Percentiles rank a stretch among this genome's conserved stretches.
Evolutionary conservation across 2,888 invertebrate genomes (phyloP).

Genomic region (Hirtodrosophila duncani): DNA sequence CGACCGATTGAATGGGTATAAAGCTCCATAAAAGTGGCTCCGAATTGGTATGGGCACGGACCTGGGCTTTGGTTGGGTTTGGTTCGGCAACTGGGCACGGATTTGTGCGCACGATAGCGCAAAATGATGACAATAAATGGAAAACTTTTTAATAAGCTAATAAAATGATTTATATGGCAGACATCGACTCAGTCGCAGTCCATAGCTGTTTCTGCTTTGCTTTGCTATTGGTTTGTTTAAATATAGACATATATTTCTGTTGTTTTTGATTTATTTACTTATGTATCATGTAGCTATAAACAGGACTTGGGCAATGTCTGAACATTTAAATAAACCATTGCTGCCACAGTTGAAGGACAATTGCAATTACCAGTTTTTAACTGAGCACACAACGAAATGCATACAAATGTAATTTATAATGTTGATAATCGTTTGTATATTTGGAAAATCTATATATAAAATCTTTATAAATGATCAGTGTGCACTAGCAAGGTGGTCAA

Average conservation of each 20-base stretch:
- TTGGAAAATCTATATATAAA: conserved; percentile 26
- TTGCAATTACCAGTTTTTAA: conserved; percentile 7
- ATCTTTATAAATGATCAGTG: conserved; percentile 1
- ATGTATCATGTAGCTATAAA: conserved; percentile 7
- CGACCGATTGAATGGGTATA: conserved; percentile 65
- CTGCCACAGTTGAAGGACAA: no score
- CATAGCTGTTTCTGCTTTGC: conserved; percentile 32
- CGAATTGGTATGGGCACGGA: conserved; percentile 1
- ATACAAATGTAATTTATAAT: conserved; percentile 22
- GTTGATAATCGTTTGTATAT: no score
- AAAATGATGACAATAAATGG: conserved; percentile 76
- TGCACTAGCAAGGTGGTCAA: not conserved
- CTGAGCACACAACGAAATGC: conserved; percentile 40
- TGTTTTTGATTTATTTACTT: not conserved
- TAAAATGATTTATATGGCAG: conserved; percentile 74
- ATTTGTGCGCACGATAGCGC: conserved; percentile 72
- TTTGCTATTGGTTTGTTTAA: conserved; percentile 37
- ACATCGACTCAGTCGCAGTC: conserved; percentile 32
- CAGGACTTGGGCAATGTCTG: conserved; percentile 6
- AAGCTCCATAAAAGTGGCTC: conserved; percentile 52
- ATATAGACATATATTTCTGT: conserved; percentile 7
- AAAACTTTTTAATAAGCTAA: conserved; percentile 75
- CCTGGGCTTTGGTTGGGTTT: not conserved
- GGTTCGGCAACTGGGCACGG: conserved; percentile 46
- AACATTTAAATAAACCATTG: no score